These are phyloP conservation scores for Drosophila anomelani DNA, from an alignment of 2,888 invertebrate species.

Conservation along the genomic window DNA sequence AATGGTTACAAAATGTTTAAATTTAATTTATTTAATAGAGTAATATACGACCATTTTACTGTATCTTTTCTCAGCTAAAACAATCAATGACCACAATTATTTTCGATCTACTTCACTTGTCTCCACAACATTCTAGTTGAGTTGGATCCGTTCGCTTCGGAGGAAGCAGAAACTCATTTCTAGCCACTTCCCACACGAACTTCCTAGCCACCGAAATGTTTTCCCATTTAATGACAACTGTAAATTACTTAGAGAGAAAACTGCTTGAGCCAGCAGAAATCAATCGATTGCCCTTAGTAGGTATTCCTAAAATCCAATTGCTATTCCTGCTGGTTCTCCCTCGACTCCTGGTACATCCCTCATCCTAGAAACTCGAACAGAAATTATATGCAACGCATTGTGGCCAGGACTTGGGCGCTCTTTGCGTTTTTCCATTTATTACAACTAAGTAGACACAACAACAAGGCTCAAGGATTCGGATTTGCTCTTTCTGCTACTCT, in stretches of 20 bases:
- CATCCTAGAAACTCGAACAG: conserved; percentile 12
- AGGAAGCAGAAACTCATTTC: conserved; percentile 16
- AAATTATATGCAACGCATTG: conserved; percentile 72
- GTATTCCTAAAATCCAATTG: conserved; percentile 38
- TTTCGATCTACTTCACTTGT: background rate
- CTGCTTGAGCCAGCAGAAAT: conserved; percentile 75
- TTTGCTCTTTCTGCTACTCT: conserved; percentile 15
- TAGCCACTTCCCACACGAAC: conserved; percentile 23
- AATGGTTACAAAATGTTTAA: too few species aligned
- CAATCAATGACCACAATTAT: background rate
- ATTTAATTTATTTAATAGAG: background rate
- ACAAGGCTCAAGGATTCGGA: conserved; percentile 43
- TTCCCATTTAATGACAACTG: conserved; percentile 57
- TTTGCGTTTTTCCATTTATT: conserved; percentile 67
- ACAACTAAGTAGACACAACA: conserved; percentile 74
- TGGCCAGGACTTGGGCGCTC: conserved; percentile 44
- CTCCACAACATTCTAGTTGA: background rate
- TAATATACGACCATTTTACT: too few species aligned
- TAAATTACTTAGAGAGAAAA: conserved; percentile 69
- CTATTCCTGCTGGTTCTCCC: background rate
- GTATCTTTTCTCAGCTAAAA: background rate
- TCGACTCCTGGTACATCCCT: conserved; percentile 1
- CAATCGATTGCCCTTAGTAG: conserved; percentile 65
- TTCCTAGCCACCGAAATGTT: conserved; percentile 10
- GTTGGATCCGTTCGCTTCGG: background rate